Conservation (phyloP, 2,888 invertebrate species). For the Acronicta alni region DNA sequence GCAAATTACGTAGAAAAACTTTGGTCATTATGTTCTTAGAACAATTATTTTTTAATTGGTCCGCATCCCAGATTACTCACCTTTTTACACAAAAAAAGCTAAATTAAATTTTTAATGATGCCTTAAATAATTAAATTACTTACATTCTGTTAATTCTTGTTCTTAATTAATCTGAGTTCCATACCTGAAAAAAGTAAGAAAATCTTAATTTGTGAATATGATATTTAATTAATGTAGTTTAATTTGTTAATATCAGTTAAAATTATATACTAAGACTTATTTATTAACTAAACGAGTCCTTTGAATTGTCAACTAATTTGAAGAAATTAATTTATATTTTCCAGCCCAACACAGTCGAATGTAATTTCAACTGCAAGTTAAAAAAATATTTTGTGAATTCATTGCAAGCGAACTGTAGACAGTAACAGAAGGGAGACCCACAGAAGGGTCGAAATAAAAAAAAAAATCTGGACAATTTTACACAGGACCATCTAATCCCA, state of each 20-base stretch:
- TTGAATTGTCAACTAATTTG: no score
- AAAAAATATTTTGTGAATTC: no score
- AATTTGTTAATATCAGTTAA: background rate
- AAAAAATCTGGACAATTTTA: no score
- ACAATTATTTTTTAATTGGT: conserved; percentile 24
- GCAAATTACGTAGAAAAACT: background rate
- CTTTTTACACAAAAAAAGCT: conserved; percentile 13
- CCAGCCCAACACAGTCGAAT: no score
- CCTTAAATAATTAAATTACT: conserved; percentile 29
- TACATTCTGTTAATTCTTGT: conserved; percentile 23
- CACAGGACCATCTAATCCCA: no score
- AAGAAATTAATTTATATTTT: no score
- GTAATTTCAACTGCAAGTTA: no score
- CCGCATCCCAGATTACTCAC: background rate
- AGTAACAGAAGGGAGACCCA: no score
- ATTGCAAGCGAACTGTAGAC: no score
- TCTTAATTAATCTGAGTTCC: conserved; percentile 24
- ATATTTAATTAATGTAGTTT: background rate
- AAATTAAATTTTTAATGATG: conserved; percentile 10
- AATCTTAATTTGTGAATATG: background rate
- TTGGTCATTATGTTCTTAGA: background rate
- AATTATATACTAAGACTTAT: background rate
- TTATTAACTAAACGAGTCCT: background rate
- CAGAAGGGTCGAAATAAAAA: no score
- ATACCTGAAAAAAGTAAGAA: conserved; percentile 31